Percentiles rank a stretch among this genome's conserved stretches.
Evolutionary conservation across 2,113 vertebrate species (phyloP).

Genomic region (Xyliphius kryptos): DNA sequence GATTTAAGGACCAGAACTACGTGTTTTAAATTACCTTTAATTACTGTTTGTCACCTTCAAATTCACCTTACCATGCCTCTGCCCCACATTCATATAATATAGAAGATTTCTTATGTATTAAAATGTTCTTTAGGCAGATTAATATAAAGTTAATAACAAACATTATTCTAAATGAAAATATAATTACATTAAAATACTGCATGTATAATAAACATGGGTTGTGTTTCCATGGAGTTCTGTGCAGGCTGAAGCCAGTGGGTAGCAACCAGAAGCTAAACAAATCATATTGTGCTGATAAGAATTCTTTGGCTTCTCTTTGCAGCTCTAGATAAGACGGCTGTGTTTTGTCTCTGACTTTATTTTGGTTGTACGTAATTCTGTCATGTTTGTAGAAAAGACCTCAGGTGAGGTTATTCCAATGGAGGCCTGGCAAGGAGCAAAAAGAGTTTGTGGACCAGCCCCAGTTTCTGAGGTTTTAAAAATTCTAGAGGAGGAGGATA

Average conservation of each 20-base stretch:
- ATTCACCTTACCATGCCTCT: no score
- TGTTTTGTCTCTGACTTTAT: conserved; percentile 1
- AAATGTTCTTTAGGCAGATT: no score
- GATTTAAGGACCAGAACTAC: no score
- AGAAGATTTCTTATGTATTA: no score
- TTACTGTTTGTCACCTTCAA: no score
- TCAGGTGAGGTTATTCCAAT: conserved; percentile 74
- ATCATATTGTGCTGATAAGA: not conserved
- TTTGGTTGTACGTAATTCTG: not conserved
- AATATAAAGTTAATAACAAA: no score
- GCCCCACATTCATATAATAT: no score
- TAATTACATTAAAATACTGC: no score
- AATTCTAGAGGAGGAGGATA: conserved; percentile 78
- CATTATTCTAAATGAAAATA: no score
- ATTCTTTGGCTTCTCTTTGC: not conserved
- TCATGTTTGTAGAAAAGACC: conserved; percentile 63
- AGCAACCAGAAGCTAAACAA: conserved; percentile 31
- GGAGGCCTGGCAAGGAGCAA: conserved; percentile 62
- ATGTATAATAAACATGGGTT: not conserved
- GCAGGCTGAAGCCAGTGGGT: not conserved
- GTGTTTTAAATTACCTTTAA: no score
- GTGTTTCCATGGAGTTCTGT: conserved; percentile 30
- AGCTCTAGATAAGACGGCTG: not conserved
- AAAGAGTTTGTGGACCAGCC: conserved; percentile 76
- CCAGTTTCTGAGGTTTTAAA: conserved; percentile 75